Evolutionary conservation across 1,140 invertebrate genomes (phyloP).

Genomic region (Saxidomus purpurata): DNA sequence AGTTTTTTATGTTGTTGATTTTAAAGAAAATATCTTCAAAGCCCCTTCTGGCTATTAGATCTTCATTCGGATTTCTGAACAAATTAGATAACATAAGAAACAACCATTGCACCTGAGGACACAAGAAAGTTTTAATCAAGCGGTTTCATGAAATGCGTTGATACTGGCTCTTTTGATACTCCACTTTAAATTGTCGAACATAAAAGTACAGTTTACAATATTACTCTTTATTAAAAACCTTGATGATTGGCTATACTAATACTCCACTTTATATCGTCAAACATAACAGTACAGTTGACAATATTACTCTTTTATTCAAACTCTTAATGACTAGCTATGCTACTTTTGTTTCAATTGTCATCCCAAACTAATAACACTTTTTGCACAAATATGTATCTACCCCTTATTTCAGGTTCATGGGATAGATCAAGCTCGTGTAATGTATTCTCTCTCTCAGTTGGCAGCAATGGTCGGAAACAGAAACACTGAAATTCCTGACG

Average conservation of each 20-base stretch:
- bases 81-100: constrained; percentile 13
- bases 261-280: constrained; percentile 13
- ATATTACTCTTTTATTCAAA: not conserved
- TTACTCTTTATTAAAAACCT: not conserved
- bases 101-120: constrained; percentile 6
- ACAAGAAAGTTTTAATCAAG: not conserved
- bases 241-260: not conserved
- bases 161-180: not conserved
- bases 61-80: not conserved
- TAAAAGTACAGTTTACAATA: constrained; percentile 23
- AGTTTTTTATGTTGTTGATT: constrained; percentile 11
- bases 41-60: not conserved
- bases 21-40: not conserved
- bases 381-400: constrained; percentile 18
- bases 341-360: constrained; percentile 35
- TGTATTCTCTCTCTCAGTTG: constrained; percentile 13
- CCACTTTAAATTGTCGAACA: constrained; percentile 6
- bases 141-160: constrained; percentile 8
- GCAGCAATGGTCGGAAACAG: constrained; percentile 29
- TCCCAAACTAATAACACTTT: constrained; percentile 33
- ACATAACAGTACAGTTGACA: constrained; percentile 40
- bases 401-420: constrained; percentile 28
- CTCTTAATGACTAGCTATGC: constrained; percentile 5
- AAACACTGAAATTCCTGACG: constrained; percentile 48
- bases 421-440: constrained; percentile 30